Evolutionary conservation across 2,888 invertebrate genomes (phyloP).

Genomic region (Lithophane ornitopus): DNA sequence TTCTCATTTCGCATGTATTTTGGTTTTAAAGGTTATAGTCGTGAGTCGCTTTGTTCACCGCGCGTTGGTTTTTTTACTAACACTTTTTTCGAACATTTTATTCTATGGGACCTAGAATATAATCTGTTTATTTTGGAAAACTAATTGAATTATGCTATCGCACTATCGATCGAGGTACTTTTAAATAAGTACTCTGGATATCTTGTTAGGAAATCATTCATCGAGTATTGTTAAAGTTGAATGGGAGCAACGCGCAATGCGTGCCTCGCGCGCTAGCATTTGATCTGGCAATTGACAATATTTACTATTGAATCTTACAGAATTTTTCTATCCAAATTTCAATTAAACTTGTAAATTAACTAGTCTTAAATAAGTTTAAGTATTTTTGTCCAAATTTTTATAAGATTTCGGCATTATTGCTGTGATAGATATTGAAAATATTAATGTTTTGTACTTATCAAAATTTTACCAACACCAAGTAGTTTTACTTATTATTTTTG

Average conservation of each 20-base stretch:
- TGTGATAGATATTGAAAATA: slow-evolving; percentile 78
- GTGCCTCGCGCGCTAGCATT: slow-evolving; percentile 42
- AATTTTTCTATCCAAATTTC: slow-evolving; percentile 68
- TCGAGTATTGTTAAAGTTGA: slow-evolving; percentile 42
- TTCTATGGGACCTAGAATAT: slow-evolving; percentile 66
- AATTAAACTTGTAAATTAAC: slow-evolving; percentile 77
- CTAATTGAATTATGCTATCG: slow-evolving; percentile 52
- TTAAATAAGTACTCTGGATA: slow-evolving; percentile 51
- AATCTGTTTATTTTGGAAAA: slow-evolving; percentile 62
- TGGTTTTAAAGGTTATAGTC: slow-evolving; percentile 58
- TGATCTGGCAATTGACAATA: slow-evolving; percentile 72
- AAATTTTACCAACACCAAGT: slow-evolving; percentile 67
- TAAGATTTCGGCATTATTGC: slow-evolving; percentile 76
- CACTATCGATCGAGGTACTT: slow-evolving; percentile 55
- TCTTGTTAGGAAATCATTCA: slow-evolving; percentile 49
- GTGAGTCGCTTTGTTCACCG: slow-evolving; percentile 64
- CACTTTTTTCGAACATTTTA: slow-evolving; percentile 61
- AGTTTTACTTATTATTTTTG: slow-evolving; percentile 63
- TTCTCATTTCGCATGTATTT: slow-evolving; percentile 61
- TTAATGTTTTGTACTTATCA: slow-evolving; percentile 78
- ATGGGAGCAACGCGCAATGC: slow-evolving; percentile 20
- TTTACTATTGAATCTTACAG: slow-evolving; percentile 70
- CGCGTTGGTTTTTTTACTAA: slow-evolving; percentile 69
- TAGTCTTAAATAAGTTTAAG: slow-evolving; percentile 81
- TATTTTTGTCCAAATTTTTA: slow-evolving; percentile 79